These are phyloP conservation scores for Drosophila melanocephala DNA, from an alignment of 2,888 invertebrate genomes.

Conservation along the genomic window DNA sequence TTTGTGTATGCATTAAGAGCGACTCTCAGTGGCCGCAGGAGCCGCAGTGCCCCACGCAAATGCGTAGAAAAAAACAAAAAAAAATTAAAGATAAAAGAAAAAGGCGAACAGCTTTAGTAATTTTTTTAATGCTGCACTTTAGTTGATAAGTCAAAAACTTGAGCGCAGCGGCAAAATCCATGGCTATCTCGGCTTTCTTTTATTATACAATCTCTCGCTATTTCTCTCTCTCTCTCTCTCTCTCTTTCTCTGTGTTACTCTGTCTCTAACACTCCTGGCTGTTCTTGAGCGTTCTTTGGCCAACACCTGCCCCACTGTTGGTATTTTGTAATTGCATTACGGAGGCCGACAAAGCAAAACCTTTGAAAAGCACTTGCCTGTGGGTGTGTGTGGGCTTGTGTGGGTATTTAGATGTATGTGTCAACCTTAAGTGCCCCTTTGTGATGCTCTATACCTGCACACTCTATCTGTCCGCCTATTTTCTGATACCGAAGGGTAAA, in stretches of 20 bases:
- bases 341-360: constrained; percentile 69
- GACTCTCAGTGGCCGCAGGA: constrained; percentile 48
- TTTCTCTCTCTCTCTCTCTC: not conserved
- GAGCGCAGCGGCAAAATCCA: constrained; percentile 35
- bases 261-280: constrained; percentile 12
- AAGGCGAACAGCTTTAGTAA: constrained; percentile 57
- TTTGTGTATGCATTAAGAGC: constrained; percentile 23
- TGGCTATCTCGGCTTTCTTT: constrained; percentile 19
- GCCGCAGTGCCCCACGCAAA: constrained; percentile 48
- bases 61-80: not conserved
- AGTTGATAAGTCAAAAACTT: constrained; percentile 75
- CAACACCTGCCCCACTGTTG: constrained; percentile 67
- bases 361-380: constrained; percentile 55
- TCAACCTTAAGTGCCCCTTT: constrained; percentile 75
- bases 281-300: constrained; percentile 40
- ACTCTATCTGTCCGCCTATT: not conserved
- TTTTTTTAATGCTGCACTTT: constrained; percentile 77
- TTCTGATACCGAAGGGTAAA: not conserved
- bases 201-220: not conserved
- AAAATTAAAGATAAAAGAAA: not conserved
- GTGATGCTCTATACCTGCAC: constrained; percentile 48
- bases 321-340: constrained; percentile 79
- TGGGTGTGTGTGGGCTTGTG: not conserved
- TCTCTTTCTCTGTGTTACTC: not conserved
- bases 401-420: constrained; percentile 35